These are phyloP conservation scores for Semotilus atromaculatus DNA, from an alignment of 2,797 vertebrate species.

Conservation along the genomic window DNA sequence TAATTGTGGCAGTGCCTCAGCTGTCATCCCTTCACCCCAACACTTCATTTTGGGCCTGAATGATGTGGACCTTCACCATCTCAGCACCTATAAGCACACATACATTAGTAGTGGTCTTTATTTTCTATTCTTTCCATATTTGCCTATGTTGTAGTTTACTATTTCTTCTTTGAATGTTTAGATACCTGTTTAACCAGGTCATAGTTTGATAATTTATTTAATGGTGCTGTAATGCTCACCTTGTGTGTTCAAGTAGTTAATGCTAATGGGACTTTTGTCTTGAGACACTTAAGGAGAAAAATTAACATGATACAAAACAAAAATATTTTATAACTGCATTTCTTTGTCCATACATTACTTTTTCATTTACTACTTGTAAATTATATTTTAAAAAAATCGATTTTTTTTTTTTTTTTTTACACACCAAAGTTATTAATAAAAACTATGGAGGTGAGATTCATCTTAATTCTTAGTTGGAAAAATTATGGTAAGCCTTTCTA, in stretches of 20 bases:
- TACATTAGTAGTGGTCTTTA: neutral
- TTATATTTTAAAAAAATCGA: too few relatives aligned
- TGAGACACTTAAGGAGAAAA: neutral
- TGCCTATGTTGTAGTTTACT: neutral
- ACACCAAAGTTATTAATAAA: neutral
- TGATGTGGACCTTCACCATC: conserved; percentile 45
- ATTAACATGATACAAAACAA: too few relatives aligned
- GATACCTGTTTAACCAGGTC: conserved; percentile 9
- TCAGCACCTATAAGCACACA: conserved; percentile 38
- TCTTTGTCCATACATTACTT: neutral
- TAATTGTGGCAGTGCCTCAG: conserved; percentile 44
- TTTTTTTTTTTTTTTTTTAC: neutral
- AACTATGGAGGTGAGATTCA: neutral
- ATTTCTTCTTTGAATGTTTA: neutral
- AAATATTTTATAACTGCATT: neutral
- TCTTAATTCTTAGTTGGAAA: neutral
- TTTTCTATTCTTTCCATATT: neutral
- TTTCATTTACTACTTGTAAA: neutral
- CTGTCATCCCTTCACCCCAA: conserved; percentile 27
- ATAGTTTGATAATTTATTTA: neutral
- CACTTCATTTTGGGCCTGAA: neutral
- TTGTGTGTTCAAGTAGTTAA: neutral
- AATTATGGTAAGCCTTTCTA: too few relatives aligned
- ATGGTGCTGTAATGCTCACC: neutral
- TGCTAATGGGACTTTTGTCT: neutral